Evolutionary conservation across 2,113 vertebrate species (phyloP), one percentile per base, ranked within the genome.

Genomic region (Hirundichthys speculiger): DNA sequence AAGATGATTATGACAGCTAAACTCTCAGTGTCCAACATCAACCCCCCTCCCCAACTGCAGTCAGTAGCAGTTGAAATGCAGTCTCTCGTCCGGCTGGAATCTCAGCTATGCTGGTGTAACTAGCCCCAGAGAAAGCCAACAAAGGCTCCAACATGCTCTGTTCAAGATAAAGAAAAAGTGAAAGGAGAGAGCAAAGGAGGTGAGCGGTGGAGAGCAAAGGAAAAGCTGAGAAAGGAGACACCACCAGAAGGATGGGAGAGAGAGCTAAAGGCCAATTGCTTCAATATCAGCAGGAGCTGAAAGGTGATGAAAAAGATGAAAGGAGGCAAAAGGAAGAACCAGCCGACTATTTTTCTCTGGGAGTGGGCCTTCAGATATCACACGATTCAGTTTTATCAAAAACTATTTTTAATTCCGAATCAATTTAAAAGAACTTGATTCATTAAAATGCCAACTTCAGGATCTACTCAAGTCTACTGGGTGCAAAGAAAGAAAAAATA

Each of bases 51-150:
- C 42, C 16, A 14, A 27, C 24, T 50, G 21, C 38, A 51, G 25
- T 43, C 12, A 79, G 63, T 39, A 50, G 73, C 72, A 34, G 65
- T 42, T 14, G 21, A 56, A 47, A 43, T 67, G 58, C 60, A 73
- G 60, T 77, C 61, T 72, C 38, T 64, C 42, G 41, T 71, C 59
- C 70, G 64, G 78, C 73, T 75, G 73, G 86, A 90, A 89, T 90
- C 72, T 58, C 57, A 89, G 69, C 19, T 80, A 86, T 85, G 71
- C 64, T 55, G 48, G 49, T 43, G 64, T 55, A 82, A 67, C 55
- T 11, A 51, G 57, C 49, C 10, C 24, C 8, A 30, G 60, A 82
- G 40, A 75, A 55, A 60, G 30, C 55, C 65, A 79, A 90, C 84
- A 89, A 86, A 84, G 55, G 66, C 69, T 69, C 64, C 48, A 41